Conservation (phyloP, 2,797 vertebrate species). For the Gastrophryne carolinensis region DNA sequence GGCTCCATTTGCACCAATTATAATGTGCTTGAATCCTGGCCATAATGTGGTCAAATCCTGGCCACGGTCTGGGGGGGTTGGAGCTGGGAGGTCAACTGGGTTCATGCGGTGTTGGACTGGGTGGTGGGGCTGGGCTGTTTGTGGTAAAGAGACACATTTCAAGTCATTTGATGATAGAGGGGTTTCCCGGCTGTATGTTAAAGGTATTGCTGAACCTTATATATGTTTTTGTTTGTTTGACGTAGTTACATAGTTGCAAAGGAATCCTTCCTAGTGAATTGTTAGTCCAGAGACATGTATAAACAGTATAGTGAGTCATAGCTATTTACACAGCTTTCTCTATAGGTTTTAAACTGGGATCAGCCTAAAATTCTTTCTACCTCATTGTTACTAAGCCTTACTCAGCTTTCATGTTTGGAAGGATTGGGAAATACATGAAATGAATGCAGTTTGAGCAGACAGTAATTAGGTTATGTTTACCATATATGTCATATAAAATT, state of each 20-base stretch:
- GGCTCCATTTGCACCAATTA: too few species aligned
- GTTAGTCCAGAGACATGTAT: slow-evolving; percentile 2
- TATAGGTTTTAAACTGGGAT: background rate
- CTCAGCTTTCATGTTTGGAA: slow-evolving; percentile 6
- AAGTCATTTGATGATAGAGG: too few species aligned
- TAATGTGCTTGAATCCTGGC: too few species aligned
- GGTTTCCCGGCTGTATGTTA: too few species aligned
- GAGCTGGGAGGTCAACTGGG: too few species aligned
- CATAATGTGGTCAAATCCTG: too few species aligned
- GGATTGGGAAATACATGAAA: background rate
- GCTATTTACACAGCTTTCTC: background rate
- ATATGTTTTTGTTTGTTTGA: slow-evolving; percentile 40
- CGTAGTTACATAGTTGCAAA: slow-evolving; percentile 38
- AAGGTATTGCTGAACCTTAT: too few species aligned
- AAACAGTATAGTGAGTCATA: slow-evolving; percentile 18
- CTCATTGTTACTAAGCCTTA: background rate
- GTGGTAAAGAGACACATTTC: too few species aligned
- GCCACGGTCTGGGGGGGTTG: too few species aligned
- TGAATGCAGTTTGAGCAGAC: background rate
- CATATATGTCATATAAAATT: background rate
- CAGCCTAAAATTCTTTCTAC: background rate
- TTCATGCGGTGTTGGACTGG: too few species aligned
- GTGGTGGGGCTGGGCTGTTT: too few species aligned
- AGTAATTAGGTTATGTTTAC: background rate
- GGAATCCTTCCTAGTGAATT: background rate